These are phyloP conservation scores for Pampus argenteus DNA, from an alignment of 2,797 vertebrate genomes.

Conservation along the genomic window DNA sequence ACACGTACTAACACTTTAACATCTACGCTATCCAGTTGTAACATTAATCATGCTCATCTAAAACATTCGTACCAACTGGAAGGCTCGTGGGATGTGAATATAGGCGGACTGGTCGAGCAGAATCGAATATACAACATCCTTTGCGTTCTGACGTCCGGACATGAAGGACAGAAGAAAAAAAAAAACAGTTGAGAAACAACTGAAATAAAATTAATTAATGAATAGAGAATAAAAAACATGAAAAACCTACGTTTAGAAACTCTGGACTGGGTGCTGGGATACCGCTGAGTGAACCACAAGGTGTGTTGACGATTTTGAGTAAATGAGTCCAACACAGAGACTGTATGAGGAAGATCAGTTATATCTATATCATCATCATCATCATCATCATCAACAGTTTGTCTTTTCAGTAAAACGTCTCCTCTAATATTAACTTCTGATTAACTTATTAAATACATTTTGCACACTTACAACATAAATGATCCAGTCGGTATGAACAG, in stretches of 20 bases:
- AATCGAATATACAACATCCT: conserved; percentile 36
- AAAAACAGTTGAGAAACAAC: background rate
- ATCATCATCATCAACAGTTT: no score
- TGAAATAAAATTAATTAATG: background rate
- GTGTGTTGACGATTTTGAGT: conserved; percentile 56
- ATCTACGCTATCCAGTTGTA: fast-evolving
- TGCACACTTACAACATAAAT: no score
- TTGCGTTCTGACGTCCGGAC: conserved; percentile 61
- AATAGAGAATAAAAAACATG: background rate
- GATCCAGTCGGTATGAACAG: no score
- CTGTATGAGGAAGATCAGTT: conserved; percentile 50
- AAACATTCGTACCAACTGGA: conserved; percentile 60
- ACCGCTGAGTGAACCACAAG: background rate
- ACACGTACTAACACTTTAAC: background rate
- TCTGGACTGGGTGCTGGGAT: conserved; percentile 44
- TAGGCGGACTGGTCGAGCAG: conserved; percentile 42
- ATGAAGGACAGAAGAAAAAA: background rate
- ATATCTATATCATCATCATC: no score
- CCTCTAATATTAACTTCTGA: no score
- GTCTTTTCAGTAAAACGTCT: no score
- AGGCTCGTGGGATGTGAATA: conserved; percentile 73
- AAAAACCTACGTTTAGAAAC: conserved; percentile 59
- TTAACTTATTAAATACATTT: no score
- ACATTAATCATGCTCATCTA: background rate
- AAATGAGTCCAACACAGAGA: conserved; percentile 68